Conservation (phyloP, 2,113 vertebrate species). For the Rafetus swinhoei region DNA sequence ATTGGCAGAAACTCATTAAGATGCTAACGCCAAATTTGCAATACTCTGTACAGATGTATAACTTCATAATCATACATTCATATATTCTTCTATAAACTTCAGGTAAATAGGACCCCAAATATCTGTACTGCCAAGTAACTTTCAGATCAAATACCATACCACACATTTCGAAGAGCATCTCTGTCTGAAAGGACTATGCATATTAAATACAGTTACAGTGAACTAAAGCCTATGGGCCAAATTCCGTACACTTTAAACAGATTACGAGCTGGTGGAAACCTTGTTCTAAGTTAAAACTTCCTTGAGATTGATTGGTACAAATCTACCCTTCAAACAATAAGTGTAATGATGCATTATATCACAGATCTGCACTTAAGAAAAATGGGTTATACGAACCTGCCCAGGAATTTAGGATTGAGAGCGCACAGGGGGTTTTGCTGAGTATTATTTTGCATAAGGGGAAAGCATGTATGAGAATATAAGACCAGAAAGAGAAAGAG, state of each 20-base stretch:
- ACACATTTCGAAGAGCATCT: not conserved
- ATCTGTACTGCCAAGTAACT: conserved; percentile 21
- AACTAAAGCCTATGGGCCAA: not conserved
- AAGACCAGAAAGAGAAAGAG: not conserved
- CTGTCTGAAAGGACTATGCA: not conserved
- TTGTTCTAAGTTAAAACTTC: too few relatives aligned
- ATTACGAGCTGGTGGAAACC: too few relatives aligned
- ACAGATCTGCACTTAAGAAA: not conserved
- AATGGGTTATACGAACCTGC: not conserved
- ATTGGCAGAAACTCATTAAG: not conserved
- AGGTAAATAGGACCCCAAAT: not conserved
- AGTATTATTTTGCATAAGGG: not conserved
- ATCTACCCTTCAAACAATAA: too few relatives aligned
- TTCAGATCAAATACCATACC: conserved; percentile 2
- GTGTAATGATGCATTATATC: not conserved
- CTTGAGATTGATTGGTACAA: too few relatives aligned
- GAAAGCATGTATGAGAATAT: not conserved
- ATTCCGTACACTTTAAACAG: not conserved
- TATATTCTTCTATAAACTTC: not conserved
- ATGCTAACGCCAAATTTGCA: not conserved
- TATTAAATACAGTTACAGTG: conserved; percentile 22
- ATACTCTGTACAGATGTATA: not conserved
- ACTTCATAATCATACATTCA: not conserved
- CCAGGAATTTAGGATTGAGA: not conserved
- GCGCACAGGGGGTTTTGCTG: not conserved